Base-by-base conservation (phyloP, 2,113 vertebrate genomes). In the Cheirogaleus medius region DNA sequence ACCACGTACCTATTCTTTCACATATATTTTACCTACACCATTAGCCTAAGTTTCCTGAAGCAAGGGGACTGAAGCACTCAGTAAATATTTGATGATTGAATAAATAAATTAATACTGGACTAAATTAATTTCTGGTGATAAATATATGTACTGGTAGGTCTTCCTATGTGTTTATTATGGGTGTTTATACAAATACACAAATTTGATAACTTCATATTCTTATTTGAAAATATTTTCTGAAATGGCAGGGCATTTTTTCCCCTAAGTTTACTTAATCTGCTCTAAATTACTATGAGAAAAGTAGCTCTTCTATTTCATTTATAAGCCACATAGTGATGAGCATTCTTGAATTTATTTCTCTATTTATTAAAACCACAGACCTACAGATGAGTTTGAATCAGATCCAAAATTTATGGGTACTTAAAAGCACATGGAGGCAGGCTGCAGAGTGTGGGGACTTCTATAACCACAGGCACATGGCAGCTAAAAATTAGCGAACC, bases 291-390 rank as follows among this genome's bases (percentile, higher is more conserved):
- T 58, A 63, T 94, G 84, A 92, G 73, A 42, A 92, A 90, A 96
- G 32, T 69, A 47, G 71, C 14, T 92, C 49, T 90, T 96, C 80
- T 76, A 74, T 95, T 95, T 34, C 64, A 87, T 80, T 86, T 96
- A 52, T 90, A 90, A 91, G 32, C 37, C 87, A 80, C 63, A 77
- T 56, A 49, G 27, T 32, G 63, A 92, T 89, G 87, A 96, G 49
- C 56, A 91, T 95, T 96, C 94, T 97, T 94, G 56, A 83, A 95
- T 96, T 96, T 87, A 58, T 97, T 97, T 97, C 49, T 94, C 34
- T 92, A 2, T 91, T 93, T 97, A 76, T 94, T 78, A 69, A 94
- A 96, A 92, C 95, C 95, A 66, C 76, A 95, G 90, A 87, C 84
- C 80, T 92, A 90, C 94, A 90, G 63, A 97, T 87, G 56, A 87